Base-by-base conservation (phyloP, 2,113 vertebrate genomes). In the Xenus cinereus region DNA sequence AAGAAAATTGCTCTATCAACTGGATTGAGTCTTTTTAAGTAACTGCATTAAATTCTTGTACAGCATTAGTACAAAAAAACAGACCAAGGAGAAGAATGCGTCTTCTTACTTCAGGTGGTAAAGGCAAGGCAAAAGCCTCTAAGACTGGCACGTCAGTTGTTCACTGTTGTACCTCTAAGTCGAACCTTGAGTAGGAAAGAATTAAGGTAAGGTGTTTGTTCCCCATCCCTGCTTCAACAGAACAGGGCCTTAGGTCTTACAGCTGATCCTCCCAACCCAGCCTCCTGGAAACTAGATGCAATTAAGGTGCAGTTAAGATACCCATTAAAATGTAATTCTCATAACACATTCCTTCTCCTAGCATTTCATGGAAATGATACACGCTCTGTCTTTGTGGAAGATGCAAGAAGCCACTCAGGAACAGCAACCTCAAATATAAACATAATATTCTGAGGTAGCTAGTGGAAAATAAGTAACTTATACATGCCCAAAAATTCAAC, bases 1-100 rank as follows among this genome's bases (percentile, higher is more conserved):
- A 54, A 37, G 28, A 64, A 48, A 21, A 45, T 3, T 7, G 17
- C 71, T 32, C 3, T 0, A 0, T 26, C 30, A 76, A n/a, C 11
- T 1, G 4, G 5, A 67, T 11, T 6, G 1, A 6, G 12, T 37
- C 1, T 50, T 56, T 72, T 75, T 41, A 62, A 69, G 7, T 21
- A 82, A 66, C 15, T 4, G 0, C 14, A 7, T 56, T 57, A 62
- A 87, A 39, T 27, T 7, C 45, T 63, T 62, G 9, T 15, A 32
- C 1, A 48, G 27, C 28, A 54, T 53, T 28, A 50, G 4, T 7
- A 77, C 24, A 57, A 83, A 32, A 66, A 84, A 16, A 30, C 14
- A 68, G 30, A 69, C 3, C 9, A 73, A 64, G n/a, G 24, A 72
- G 35, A 73, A 89, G 5, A 46, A 12, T 7, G 8, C 7, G 10